Percentiles rank a stretch among this genome's conserved stretches.
phyloP scores from a whole-genome alignment of 2,888 invertebrate genomes.

The Falcaria lacertinaria region DNA sequence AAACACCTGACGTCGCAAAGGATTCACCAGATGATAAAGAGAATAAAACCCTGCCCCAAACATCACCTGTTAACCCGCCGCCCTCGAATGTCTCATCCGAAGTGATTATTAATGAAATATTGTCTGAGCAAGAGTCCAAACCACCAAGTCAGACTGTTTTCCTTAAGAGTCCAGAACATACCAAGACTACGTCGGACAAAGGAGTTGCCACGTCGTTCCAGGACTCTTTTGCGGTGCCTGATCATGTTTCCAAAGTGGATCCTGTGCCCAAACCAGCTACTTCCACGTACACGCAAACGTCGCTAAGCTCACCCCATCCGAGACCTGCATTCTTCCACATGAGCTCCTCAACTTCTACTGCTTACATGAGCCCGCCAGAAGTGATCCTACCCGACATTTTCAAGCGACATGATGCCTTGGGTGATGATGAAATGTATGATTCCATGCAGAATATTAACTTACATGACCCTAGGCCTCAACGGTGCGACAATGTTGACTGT shows the following conservation, averaged over 20 bases:
- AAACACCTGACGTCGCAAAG: not conserved
- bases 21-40: conserved; percentile 4
- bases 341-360: conserved; percentile 73
- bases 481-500: conserved; percentile 26
- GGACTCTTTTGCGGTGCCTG: conserved; percentile 27
- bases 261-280: conserved; percentile 38
- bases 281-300: conserved; percentile 63
- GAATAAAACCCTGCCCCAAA: conserved; percentile 3
- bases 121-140: conserved; percentile 5
- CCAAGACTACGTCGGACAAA: conserved; percentile 32
- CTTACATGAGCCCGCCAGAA: conserved; percentile 76
- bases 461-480: conserved; percentile 18
- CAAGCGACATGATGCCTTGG: conserved; percentile 28
- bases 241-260: conserved; percentile 26
- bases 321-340: conserved; percentile 59
- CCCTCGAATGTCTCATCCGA: not conserved
- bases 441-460: conserved; percentile 20
- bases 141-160: conserved; percentile 8
- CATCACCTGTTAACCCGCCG: not conserved
- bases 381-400: conserved; percentile 55
- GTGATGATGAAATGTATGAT: conserved; percentile 33
- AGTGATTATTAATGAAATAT: conserved; percentile 7
- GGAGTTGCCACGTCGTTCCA: conserved; percentile 33
- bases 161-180: conserved; percentile 3
- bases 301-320: conserved; percentile 43